Evolutionary conservation across 2,113 vertebrate species (phyloP), one percentile per base, ranked within the genome.

Genomic region (Lampris megalopsis): DNA sequence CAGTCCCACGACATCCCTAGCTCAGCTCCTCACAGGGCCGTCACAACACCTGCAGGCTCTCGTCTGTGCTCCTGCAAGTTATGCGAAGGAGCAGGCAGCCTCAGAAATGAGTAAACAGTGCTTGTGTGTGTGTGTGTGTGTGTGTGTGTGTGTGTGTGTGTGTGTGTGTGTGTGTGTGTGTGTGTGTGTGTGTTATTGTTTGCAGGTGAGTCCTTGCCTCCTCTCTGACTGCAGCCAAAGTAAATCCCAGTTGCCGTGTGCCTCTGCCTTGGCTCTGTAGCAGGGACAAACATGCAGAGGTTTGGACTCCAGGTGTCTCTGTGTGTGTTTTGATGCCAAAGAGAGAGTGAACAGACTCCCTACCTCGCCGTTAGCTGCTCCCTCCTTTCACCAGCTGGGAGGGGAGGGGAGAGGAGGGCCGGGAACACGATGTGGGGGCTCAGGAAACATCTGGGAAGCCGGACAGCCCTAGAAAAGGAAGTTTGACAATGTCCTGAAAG

Each of bases 1-100:
- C 97, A 98, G 40, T 97, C 97, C 96, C 97, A 98, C 87, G 97
- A 97, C 97, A 98, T 98, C 87, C 10, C 47, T 2, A n/a, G n/a
- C 41, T 73, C 52, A 49, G 24, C 24, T 24, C 24, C 24, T 24
- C 24, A 24, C 24, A 24, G 24, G 24, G 24, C 24, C 24, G 24
- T 24, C 24, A 24, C 24, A 24, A 48, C n/a, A 36, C 37, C 7
- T 42, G 35, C 73, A 0, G 9, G 13, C n/a, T 53, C 11, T 6
- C 3, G 10, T 53, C 50, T 53, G 10, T 54, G 52, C 13, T 10
- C 5, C 9, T 66, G 50, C 54, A 9, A 42, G 38, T 67, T 6
- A 9, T 24, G 24, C 24, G 24, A 24, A 24, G 24, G 24, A 24
- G 24, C 24, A 24, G 24, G 24, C 24, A 24, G 24, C 24, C 24